Evolutionary conservation across 2,797 vertebrate genomes (phyloP).

Genomic region (Chelonia mydas): DNA sequence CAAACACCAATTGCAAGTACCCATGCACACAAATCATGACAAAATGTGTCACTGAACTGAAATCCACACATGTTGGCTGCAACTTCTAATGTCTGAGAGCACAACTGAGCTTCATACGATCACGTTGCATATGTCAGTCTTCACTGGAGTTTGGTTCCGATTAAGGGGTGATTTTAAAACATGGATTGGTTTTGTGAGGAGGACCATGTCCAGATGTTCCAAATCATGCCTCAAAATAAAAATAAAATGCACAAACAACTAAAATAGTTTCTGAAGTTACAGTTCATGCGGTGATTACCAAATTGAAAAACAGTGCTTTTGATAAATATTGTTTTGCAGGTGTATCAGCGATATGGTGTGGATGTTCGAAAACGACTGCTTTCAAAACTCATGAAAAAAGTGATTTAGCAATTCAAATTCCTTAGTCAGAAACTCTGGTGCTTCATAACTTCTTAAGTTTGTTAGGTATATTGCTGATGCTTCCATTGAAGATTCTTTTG

Average conservation of each 20-base stretch:
- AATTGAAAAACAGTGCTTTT: not conserved
- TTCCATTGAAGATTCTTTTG: not conserved
- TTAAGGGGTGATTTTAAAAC: not conserved
- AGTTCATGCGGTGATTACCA: not conserved
- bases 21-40: not conserved
- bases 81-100: not conserved
- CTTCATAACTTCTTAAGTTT: not conserved
- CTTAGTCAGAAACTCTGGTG: not conserved
- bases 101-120: not conserved
- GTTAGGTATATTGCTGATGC: not conserved
- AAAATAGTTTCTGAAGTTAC: not conserved
- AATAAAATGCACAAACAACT: not conserved
- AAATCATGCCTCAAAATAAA: not conserved
- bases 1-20: not conserved
- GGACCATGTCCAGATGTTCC: not conserved
- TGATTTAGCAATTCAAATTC: not conserved
- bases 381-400: not conserved
- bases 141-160: not conserved
- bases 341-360: not conserved
- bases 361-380: not conserved
- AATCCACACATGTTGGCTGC: not conserved
- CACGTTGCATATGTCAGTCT: not conserved
- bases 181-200: not conserved
- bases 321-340: not conserved
- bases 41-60: not conserved